A percentile compares a stretch with the other conserved stretches of the same genome.
Evolutionary conservation across 2,113 vertebrate genomes (phyloP).

Genomic region (Pycnonotus jocosus): DNA sequence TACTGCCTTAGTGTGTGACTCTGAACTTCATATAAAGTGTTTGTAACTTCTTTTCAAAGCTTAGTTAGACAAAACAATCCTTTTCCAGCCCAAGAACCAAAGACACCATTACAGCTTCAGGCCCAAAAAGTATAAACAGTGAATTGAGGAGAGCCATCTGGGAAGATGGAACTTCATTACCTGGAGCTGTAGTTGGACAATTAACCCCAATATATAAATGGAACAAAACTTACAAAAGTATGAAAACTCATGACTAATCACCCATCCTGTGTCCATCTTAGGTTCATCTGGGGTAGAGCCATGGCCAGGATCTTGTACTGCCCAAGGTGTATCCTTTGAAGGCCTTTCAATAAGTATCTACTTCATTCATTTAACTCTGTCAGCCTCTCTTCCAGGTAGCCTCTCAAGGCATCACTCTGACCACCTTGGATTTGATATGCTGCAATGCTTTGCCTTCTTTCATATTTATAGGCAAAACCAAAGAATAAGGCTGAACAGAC

Average conservation of each 20-base stretch:
- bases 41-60: not conserved
- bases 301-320: not conserved
- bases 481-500: not conserved
- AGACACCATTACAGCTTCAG: not conserved
- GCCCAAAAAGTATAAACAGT: not conserved
- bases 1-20: not conserved
- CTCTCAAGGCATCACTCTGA: not conserved
- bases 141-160: not conserved
- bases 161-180: not conserved
- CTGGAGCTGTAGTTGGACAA: not conserved
- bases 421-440: not conserved
- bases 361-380: not conserved
- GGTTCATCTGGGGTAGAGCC: not conserved
- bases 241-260: not conserved
- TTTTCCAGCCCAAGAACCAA: not conserved
- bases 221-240: not conserved
- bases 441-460: not conserved
- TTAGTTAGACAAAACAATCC: not conserved
- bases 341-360: not conserved
- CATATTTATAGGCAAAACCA: not conserved
- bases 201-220: not conserved
- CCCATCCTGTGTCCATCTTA: not conserved
- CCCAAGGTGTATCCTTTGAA: not conserved
- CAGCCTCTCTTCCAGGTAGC: not conserved
- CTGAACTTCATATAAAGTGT: not conserved